Percentiles rank a stretch among this genome's conserved stretches.
Conservation (phyloP, 2,888 invertebrate species). For the Amphipoea oculea region DNA sequence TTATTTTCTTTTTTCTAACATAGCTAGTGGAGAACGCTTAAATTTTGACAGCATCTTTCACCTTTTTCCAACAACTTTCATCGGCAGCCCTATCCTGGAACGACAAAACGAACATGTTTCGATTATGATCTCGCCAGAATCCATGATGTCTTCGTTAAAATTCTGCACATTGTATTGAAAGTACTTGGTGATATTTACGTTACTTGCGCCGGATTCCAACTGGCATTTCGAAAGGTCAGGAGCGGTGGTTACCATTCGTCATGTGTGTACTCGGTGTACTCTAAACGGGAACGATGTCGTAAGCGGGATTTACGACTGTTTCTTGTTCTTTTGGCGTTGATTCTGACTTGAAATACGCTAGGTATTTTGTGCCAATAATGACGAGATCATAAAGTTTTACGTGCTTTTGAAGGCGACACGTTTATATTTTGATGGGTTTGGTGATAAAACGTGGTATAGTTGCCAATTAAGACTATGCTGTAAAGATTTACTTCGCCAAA, state of each 20-base stretch:
- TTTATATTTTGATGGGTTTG: conserved; percentile 38
- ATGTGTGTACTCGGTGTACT: conserved; percentile 15
- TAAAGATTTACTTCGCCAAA: not conserved
- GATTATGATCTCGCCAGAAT: conserved; percentile 58
- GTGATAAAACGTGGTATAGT: conserved; percentile 1
- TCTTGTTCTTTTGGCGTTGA: conserved; percentile 26
- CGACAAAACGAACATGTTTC: conserved; percentile 22
- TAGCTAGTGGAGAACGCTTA: not conserved
- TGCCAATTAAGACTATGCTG: conserved; percentile 16
- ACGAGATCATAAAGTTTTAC: conserved; percentile 33
- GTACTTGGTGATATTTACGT: conserved; percentile 53
- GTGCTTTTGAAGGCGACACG: conserved; percentile 19
- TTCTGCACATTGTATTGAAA: conserved; percentile 60
- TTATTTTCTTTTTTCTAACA: too few species aligned
- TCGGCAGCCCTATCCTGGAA: conserved; percentile 37
- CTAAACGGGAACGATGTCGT: conserved; percentile 54
- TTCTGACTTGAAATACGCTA: conserved; percentile 29
- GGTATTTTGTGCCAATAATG: conserved; percentile 26
- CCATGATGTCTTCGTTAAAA: conserved; percentile 71
- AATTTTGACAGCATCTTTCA: not conserved
- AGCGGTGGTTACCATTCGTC: conserved; percentile 48
- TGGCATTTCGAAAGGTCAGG: conserved; percentile 70
- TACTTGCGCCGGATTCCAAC: conserved; percentile 45
- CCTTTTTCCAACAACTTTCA: not conserved
- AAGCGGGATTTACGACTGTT: conserved; percentile 39